phyloP scores from a whole-genome alignment of 2,797 vertebrate species.

The Diplodus puntazzo region DNA sequence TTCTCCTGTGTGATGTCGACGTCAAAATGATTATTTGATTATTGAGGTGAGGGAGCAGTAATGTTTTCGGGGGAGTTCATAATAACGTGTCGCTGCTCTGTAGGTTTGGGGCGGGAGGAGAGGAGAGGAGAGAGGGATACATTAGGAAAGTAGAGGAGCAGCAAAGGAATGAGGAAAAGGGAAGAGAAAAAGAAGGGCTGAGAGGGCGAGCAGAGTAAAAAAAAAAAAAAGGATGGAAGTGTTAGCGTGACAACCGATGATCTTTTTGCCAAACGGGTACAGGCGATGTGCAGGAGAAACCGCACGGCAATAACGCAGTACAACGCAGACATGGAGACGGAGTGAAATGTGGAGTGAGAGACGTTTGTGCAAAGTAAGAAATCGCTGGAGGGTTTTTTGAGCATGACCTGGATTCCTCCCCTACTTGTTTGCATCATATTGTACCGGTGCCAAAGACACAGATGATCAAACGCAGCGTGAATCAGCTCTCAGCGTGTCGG shows the following conservation, averaged over 20 bases:
- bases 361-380: conserved; percentile 60
- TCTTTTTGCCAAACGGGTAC: conserved; percentile 30
- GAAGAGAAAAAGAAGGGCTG: conserved; percentile 9
- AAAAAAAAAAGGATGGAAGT: conserved; percentile 7
- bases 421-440: conserved; percentile 70
- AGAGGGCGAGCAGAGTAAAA: conserved; percentile 31
- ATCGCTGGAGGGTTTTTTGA: conserved; percentile 65
- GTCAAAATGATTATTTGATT: conserved; percentile 40
- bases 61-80: conserved; percentile 40
- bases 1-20: conserved; percentile 18
- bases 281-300: conserved; percentile 19
- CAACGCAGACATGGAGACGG: conserved; percentile 39
- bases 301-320: conserved; percentile 56
- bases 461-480: conserved; percentile 74
- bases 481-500: conserved; percentile 67
- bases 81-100: conserved; percentile 19
- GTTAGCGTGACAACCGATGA: conserved; percentile 49
- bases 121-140: not conserved
- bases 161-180: not conserved
- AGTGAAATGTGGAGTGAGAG: conserved; percentile 49
- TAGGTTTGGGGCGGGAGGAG: not conserved
- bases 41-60: conserved; percentile 24
- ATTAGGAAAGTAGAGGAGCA: not conserved
- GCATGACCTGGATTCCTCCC: conserved; percentile 77
- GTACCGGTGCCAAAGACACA: conserved; percentile 62